A percentile compares a stretch with the other conserved stretches of the same genome.
Evolutionary conservation across 2,113 vertebrate species (phyloP).

Genomic region (Colossoma macropomum): DNA sequence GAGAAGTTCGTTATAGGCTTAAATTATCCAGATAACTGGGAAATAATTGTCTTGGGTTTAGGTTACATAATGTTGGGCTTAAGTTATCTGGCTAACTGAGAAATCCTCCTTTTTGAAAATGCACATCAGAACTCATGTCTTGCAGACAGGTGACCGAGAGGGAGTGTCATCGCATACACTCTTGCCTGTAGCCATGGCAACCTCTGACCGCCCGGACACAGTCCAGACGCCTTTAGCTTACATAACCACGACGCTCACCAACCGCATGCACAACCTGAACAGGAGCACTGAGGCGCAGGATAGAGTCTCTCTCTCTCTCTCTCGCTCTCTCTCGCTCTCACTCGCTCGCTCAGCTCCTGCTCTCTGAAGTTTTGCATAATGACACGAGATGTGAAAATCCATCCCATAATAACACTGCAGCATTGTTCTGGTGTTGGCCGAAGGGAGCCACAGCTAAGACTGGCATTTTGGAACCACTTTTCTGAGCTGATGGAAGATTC

Average conservation of each 20-base stretch:
- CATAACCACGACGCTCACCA: background rate
- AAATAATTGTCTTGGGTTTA: background rate
- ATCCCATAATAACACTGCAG: background rate
- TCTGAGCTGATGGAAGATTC: no score
- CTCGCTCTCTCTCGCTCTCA: background rate
- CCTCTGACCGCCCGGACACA: background rate
- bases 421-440: background rate
- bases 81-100: no score
- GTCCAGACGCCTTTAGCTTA: background rate
- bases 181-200: background rate
- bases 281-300: background rate
- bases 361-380: constrained; percentile 3
- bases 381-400: background rate
- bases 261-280: background rate
- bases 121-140: no score
- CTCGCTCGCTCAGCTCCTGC: background rate
- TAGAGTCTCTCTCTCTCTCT: background rate
- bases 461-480: no score
- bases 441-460: background rate
- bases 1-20: no score
- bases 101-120: no score
- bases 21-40: background rate
- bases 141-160: no score
- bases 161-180: no score
- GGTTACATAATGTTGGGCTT: no score